Evolutionary conservation across 2,888 invertebrate species (phyloP), one percentile per base, ranked within the genome.

Genomic region (Eucriotettix oculatus): DNA sequence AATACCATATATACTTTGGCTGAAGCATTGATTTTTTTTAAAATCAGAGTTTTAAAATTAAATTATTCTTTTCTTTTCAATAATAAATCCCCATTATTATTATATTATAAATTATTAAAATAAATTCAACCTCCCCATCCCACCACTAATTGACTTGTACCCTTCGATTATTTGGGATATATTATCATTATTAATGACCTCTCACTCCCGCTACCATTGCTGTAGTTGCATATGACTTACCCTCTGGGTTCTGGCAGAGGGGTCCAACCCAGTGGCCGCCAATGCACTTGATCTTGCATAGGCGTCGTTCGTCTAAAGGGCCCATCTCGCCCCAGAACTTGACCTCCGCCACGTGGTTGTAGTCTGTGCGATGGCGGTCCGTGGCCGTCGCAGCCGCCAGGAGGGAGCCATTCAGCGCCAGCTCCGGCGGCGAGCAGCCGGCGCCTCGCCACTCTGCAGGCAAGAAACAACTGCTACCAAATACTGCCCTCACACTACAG

Each of bases 181-280:
- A n/a, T n/a, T n/a, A n/a, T 29, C 29, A 29, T 5, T 7, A 29
- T 29, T 29, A 29, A 29, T 29, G 29, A 29, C 29, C 3, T 29
- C 29, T 29, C 29, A 29, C 3, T 29, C 7, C 29, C 29, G 29
- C n/a, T 29, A 2, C 29, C 29, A 29, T 29, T 29, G 7, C 2
- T 29, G 29, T 5, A 29, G 7, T 29, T 2, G 2, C 7, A 29
- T 29, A 29, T 29, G 29, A 59, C 66, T 75, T 76, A 87, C 88
- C 87, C 78, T 84, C 82, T 67, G 86, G 83, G 64, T 79, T 80
- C 57, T 84, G 85, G 71, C 90, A 90, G 17, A 90, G 75, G 1
- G 90, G 90, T 3, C 90, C 90, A 53, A 88, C 86, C 90, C 90
- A 90, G 71, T 86, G 84, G 55, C 89, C 89, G 69, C 85, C 86